Evolutionary conservation across 2,888 invertebrate species (phyloP).

Genomic region (Scaptomyza parva): DNA sequence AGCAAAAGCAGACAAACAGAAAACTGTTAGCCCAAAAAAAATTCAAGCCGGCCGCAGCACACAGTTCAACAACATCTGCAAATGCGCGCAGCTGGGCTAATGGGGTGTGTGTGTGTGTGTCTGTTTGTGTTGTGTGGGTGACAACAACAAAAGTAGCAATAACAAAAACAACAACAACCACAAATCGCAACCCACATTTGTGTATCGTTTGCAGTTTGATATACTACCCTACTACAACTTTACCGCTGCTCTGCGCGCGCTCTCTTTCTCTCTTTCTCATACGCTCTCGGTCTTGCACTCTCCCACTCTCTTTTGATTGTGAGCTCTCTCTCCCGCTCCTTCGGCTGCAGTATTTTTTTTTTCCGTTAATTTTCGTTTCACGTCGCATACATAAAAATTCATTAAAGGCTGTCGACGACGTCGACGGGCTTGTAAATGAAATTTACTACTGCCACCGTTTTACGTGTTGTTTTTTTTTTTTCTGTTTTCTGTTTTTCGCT

Average conservation of each 20-base stretch:
- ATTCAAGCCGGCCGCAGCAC: conserved; percentile 73
- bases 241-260: conserved; percentile 43
- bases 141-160: conserved; percentile 38
- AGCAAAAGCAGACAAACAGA: conserved; percentile 27
- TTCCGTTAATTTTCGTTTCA: conserved; percentile 58
- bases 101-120: conserved; percentile 37
- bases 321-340: conserved; percentile 42
- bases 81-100: conserved; percentile 52
- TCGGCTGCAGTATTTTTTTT: conserved; percentile 69
- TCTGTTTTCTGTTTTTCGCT: too few relatives aligned
- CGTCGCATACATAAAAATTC: conserved; percentile 78
- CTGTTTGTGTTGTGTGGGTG: conserved; percentile 35
- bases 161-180: conserved; percentile 36
- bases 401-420: conserved; percentile 65
- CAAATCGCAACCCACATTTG: conserved; percentile 74
- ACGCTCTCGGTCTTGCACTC: conserved; percentile 22
- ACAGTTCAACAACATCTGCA: conserved; percentile 75
- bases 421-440: conserved; percentile 70
- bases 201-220: conserved; percentile 68
- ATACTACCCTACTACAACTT: conserved; percentile 70
- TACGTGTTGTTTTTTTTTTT: conserved; percentile 43
- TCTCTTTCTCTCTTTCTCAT: conserved; percentile 38
- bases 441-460: conserved; percentile 80
- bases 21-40: conserved; percentile 60
- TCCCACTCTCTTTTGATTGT: conserved; percentile 19